Evolutionary conservation across 2,888 invertebrate genomes (phyloP).

Genomic region (Mechanitis mazaeus): DNA sequence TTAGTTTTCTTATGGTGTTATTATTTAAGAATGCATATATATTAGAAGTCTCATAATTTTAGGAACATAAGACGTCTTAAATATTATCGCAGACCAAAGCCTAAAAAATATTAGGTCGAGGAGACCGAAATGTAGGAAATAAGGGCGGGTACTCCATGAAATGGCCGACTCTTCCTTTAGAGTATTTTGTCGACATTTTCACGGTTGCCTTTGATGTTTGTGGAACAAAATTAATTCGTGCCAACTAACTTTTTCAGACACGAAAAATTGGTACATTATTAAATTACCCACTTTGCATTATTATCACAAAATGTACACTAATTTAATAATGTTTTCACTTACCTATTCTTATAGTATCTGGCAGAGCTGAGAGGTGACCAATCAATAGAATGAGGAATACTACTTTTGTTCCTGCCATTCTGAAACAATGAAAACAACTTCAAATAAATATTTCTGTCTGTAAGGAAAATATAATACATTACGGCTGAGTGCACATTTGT

Average conservation of each 20-base stretch:
- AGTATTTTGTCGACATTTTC: constrained; percentile 15
- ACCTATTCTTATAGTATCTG: constrained; percentile 77
- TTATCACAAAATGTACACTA: too few species aligned
- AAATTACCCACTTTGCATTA: not conserved
- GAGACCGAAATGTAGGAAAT: constrained; percentile 16
- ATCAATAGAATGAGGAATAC: constrained; percentile 66
- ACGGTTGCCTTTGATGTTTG: constrained; percentile 18
- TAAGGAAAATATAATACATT: not conserved
- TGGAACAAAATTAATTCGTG: constrained; percentile 2
- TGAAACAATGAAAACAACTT: constrained; percentile 49
- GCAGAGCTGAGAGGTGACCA: constrained; percentile 69
- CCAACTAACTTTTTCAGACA: not conserved
- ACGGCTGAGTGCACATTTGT: too few species aligned
- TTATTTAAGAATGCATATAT: too few species aligned
- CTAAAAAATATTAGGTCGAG: constrained; percentile 15
- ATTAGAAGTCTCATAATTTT: too few species aligned
- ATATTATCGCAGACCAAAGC: not conserved
- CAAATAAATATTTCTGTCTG: not conserved
- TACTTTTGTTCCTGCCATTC: constrained; percentile 64
- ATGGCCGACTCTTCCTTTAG: constrained; percentile 15
- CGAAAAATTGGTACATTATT: not conserved
- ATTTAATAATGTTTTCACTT: constrained; percentile 33
- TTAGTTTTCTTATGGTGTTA: too few species aligned
- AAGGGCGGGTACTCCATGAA: constrained; percentile 13
- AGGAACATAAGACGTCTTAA: too few species aligned